phyloP scores from a whole-genome alignment of 2,797 vertebrate genomes.

The Melopsittacus undulatus region DNA sequence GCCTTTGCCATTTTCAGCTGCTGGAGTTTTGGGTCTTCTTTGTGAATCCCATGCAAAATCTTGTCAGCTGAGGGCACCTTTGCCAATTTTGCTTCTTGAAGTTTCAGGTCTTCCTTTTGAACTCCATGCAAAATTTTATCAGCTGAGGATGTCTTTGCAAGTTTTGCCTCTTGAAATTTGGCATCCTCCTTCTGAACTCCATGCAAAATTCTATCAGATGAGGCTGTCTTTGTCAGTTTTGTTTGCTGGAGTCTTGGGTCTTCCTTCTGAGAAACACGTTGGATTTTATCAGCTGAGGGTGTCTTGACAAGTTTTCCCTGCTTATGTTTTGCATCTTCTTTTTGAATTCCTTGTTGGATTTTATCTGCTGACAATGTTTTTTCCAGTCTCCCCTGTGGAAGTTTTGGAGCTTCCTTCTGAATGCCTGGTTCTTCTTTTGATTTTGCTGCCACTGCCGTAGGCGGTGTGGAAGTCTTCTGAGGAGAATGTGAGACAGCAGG shows the following conservation, averaged over 20 bases:
- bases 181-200: slow-evolving; percentile 52
- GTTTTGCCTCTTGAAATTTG: slow-evolving; percentile 50
- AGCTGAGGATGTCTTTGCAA: slow-evolving; percentile 57
- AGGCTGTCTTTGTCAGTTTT: slow-evolving; percentile 55
- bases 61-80: slow-evolving; percentile 60
- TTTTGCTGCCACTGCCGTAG: slow-evolving; percentile 55
- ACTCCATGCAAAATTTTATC: slow-evolving; percentile 57
- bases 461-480: slow-evolving; percentile 62
- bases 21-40: slow-evolving; percentile 62
- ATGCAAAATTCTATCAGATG: slow-evolving; percentile 58
- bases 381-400: slow-evolving; percentile 40
- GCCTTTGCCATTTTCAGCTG: slow-evolving; percentile 58
- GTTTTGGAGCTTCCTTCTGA: slow-evolving; percentile 64
- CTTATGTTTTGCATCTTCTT: slow-evolving; percentile 64
- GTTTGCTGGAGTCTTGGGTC: slow-evolving; percentile 48
- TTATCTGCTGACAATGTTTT: slow-evolving; percentile 64
- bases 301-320: slow-evolving; percentile 55
- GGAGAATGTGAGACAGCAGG: slow-evolving; percentile 54
- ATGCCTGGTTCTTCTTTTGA: slow-evolving; percentile 39
- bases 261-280: slow-evolving; percentile 50
- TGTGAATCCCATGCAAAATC: slow-evolving; percentile 53
- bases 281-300: slow-evolving; percentile 69
- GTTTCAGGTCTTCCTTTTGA: slow-evolving; percentile 54
- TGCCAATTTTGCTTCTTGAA: slow-evolving; percentile 48
- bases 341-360: slow-evolving; percentile 51